Evolutionary conservation across 2,113 vertebrate species (phyloP), one percentile per base, ranked within the genome.

Genomic region (Columba livia): DNA sequence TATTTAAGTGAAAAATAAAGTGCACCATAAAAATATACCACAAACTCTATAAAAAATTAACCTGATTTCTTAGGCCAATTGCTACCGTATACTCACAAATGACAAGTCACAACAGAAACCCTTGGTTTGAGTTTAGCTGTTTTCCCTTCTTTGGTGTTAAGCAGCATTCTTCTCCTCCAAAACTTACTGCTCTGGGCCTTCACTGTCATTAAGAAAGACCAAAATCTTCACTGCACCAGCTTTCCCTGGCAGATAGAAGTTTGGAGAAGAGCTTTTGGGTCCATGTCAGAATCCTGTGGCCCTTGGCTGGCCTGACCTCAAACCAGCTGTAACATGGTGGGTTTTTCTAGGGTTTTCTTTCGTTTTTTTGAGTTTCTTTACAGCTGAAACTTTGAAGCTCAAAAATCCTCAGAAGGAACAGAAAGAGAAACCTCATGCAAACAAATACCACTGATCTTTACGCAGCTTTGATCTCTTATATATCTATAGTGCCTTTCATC

Each of bases 391-490:
- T 96, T 95, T 93, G 85, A 97, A 96, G 87, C 86, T 92, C 84
- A 79, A 94, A 94, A 96, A 96, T 90, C 85, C 79, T 95, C 82
- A 89, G 91, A 95, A 95, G 72, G 60, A 96, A 67, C 38, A 88
- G 85, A 95, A 95, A 88, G 72, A 94, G 90, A 91, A 96, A 93
- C 75, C 79, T 96, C 91, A 94, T 95, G 93, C 94, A 97, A 97
- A 97, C 96, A 96, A 94, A 97, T 91, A 96, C 91, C 67, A 91
- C 93, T 95, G 93, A 97, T 96, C 95, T 95, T 96, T 56, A 91
- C 82, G 77, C 64, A 73, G 94, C 94, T 97, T 96, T 97, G 95
- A 95, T 96, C 79, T 97, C 93, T 94, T 62, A 93, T 79, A 42
- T 96, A 83, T 96, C 94, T 94, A 85, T 90, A 83, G 88, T 85